Base-by-base conservation (phyloP, 2,113 vertebrate genomes). In the Laticauda colubrina region DNA sequence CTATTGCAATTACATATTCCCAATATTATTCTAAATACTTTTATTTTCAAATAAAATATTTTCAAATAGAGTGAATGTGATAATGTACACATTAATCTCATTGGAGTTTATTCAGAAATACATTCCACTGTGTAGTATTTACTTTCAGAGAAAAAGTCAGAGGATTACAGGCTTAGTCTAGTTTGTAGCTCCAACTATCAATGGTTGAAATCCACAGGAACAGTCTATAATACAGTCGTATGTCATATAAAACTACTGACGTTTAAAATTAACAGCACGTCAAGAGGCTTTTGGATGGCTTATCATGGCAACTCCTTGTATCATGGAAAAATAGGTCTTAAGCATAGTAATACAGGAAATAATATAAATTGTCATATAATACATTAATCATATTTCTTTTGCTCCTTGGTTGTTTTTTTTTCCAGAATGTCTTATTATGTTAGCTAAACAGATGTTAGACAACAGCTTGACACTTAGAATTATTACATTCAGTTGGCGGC, bases 401-500 rank as follows among this genome's bases (percentile, higher is more conserved):
- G 15, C 10, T 26, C n/a, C 18, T 43, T 91, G 43, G 18, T 56
- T 51, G 18, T 56, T 51, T 51, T 51, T 48, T 93, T 93, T 94
- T 90, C 20, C 20, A 64, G 93, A 89, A 59, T 1, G 1, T 45
- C 85, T 90, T 90, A 39, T 43, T 11, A 56, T 21, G 45, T 55
- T 92, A 53, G 24, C 89, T 94, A 20, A 94, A 88, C 81, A 94
- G 89, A 91, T 4, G 92, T 95, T 91, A 56, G 93, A 95, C 91
- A 92, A 20, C 81, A 91, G 43, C 15, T 92, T 87, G n/a, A 86
- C 3, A 90, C 34, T 92, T 89, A 26, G 34, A 92, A 29, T 85
- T 29, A 15, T 20, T 81, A 43, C 69, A 21, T 1, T 94, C 91
- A 90, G 21, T 89, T 94, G 55, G 91, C 45, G 94, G 43, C 94